These are phyloP conservation scores for Panonychus citri DNA, from an alignment of 1,140 invertebrate genomes.

Conservation along the genomic window DNA sequence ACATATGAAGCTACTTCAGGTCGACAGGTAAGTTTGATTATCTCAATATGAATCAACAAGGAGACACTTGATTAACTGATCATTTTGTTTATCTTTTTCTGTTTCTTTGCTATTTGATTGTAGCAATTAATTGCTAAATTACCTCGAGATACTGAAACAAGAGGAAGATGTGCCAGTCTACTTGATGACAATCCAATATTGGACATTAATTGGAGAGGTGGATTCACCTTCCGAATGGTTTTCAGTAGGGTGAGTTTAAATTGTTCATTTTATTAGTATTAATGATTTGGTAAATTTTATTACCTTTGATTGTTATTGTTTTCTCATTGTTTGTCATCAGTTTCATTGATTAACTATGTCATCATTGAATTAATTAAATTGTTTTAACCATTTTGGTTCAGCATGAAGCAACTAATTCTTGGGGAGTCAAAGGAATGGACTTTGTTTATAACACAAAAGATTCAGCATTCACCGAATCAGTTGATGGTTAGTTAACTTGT, in stretches of 20 bases:
- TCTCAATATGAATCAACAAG: background rate
- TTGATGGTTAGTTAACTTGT: conserved; percentile 10
- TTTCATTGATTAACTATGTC: too few species aligned
- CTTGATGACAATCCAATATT: conserved; percentile 10
- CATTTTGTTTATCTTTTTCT: background rate
- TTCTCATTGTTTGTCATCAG: too few species aligned
- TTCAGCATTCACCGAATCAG: conserved; percentile 15
- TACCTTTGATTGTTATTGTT: too few species aligned
- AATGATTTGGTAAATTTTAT: too few species aligned
- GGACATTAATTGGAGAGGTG: conserved; percentile 11
- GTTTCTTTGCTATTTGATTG: background rate
- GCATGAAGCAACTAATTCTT: conserved; percentile 6
- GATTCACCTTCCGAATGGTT: conserved; percentile 12
- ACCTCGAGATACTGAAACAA: conserved; percentile 11
- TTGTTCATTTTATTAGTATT: too few species aligned
- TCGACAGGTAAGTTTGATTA: conserved; percentile 10
- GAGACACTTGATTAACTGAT: too few species aligned
- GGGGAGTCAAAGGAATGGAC: conserved; percentile 16
- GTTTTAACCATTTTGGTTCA: background rate
- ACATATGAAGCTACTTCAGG: conserved; percentile 13
- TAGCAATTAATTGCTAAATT: conserved; percentile 10
- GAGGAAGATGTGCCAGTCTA: conserved; percentile 12
- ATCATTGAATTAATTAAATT: background rate
- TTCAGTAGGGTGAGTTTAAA: conserved; percentile 8
- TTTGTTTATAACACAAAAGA: conserved; percentile 17